phyloP scores from a whole-genome alignment of 2,888 invertebrate species.

The Cryptus armator region DNA sequence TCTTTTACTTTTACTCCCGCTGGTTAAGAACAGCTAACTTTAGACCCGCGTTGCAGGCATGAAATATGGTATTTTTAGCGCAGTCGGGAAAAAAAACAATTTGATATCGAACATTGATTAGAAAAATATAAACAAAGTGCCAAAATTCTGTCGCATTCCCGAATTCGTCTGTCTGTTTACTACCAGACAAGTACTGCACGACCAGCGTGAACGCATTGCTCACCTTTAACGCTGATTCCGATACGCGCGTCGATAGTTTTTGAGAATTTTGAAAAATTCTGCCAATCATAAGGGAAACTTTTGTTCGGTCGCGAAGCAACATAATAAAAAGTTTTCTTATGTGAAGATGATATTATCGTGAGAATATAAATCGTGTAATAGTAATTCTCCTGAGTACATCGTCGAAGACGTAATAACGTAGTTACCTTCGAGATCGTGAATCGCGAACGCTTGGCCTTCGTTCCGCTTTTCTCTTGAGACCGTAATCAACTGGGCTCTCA shows the following conservation, averaged over 20 bases:
- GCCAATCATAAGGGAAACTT: neutral
- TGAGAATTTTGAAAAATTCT: neutral
- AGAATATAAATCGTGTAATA: neutral
- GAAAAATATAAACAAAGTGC: too few relatives aligned
- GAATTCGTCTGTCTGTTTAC: too few relatives aligned
- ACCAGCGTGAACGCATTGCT: neutral
- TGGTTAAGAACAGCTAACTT: too few relatives aligned
- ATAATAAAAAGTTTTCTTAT: neutral
- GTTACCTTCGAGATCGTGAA: neutral
- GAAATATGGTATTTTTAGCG: too few relatives aligned
- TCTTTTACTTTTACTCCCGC: too few relatives aligned
- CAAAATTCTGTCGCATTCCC: too few relatives aligned
- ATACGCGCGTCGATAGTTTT: neutral
- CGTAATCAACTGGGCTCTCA: slow-evolving; percentile 31
- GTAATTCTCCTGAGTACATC: neutral
- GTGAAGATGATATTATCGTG: neutral
- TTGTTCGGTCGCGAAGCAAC: neutral
- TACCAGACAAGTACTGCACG: too few relatives aligned
- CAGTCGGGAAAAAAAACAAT: too few relatives aligned
- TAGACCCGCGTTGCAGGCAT: too few relatives aligned
- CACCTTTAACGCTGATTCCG: neutral
- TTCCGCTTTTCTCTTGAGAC: slow-evolving; percentile 23
- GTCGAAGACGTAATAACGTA: neutral
- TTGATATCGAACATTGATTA: too few relatives aligned
- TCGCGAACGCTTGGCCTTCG: slow-evolving; percentile 62